Conservation (phyloP, 2,113 vertebrate genomes). For the Calidris pygmaea region DNA sequence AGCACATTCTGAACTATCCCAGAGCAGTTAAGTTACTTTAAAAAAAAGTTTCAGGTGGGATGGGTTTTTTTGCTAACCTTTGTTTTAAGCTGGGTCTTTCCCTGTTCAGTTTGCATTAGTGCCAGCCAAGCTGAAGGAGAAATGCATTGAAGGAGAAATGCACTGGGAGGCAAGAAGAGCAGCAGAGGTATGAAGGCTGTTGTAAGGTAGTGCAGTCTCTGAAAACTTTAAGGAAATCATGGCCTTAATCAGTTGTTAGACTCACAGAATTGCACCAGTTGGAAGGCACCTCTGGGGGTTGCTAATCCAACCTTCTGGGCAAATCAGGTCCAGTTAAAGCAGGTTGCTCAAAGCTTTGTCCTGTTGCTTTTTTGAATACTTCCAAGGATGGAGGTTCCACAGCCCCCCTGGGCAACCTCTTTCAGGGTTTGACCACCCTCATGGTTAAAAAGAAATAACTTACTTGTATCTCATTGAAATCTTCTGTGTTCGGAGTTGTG, state of each 20-base stretch:
- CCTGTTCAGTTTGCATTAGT: background rate
- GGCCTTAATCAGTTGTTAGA: background rate
- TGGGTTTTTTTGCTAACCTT: background rate
- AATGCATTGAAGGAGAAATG: background rate
- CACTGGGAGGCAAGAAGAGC: background rate
- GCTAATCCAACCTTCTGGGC: background rate
- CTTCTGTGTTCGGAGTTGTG: background rate
- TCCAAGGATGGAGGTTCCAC: background rate
- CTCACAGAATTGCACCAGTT: background rate
- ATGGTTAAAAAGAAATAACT: background rate
- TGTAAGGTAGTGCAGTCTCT: background rate
- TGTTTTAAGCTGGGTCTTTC: background rate
- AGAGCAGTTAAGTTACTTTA: background rate
- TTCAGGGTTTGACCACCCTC: background rate
- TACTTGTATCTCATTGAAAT: background rate
- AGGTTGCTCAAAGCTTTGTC: background rate
- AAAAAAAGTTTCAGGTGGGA: background rate
- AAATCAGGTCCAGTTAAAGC: background rate
- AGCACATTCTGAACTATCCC: background rate
- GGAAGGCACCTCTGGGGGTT: background rate
- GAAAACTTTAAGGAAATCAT: background rate
- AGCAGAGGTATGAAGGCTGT: background rate
- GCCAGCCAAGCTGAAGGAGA: background rate
- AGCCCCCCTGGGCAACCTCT: background rate
- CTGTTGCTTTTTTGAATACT: background rate